Evolutionary conservation across 2,797 vertebrate species (phyloP), one percentile per base, ranked within the genome.

Genomic region (Podarcis siculus): DNA sequence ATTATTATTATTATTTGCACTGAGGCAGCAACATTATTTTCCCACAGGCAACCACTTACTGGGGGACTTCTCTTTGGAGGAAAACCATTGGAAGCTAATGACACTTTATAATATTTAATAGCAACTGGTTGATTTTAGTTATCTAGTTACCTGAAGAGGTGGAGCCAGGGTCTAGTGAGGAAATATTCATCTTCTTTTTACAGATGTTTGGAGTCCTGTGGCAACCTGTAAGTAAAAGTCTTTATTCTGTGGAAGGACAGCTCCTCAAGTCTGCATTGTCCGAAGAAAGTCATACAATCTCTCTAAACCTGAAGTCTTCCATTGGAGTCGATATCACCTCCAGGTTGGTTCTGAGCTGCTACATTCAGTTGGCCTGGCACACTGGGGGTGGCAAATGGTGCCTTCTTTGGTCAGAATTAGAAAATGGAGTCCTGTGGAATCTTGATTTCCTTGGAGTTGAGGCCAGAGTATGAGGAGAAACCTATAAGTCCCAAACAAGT

Each of bases 201-300:
- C 89, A 97, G 96, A 88, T 96, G 75, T 95, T 97, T 71, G 91
- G 94, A 49, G 75, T 96, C 0, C 4, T 89, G 79, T 96, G 95
- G 95, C 95, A 94, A 73, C 91, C 95, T 64, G 89, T 25, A 82
- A 96, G 95, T 87, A 95, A 80, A 83, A 95, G 88, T 19, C 83
- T 86, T 23, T 94, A 95, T 0, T 0, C 83, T 5, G 79, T 96
- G 83, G 93, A 90, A 37, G 90, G 86, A 35, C 89, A 8, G 61
- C 69, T 95, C 61, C 93, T 96, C 13, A 94, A 94, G 55, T 94
- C 85, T 0, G 94, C 90, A 21, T 67, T 93, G 61, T 92, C 79
- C 1, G 95, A 96, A 71, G 96, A 97, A 92, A 95, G 3, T 30
- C 95, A 96, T 0, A 0, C 30, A 25, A 12, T 96, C 82, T 91